Evolutionary conservation across 2,113 vertebrate species (phyloP).

Genomic region (Amphiprion percula): DNA sequence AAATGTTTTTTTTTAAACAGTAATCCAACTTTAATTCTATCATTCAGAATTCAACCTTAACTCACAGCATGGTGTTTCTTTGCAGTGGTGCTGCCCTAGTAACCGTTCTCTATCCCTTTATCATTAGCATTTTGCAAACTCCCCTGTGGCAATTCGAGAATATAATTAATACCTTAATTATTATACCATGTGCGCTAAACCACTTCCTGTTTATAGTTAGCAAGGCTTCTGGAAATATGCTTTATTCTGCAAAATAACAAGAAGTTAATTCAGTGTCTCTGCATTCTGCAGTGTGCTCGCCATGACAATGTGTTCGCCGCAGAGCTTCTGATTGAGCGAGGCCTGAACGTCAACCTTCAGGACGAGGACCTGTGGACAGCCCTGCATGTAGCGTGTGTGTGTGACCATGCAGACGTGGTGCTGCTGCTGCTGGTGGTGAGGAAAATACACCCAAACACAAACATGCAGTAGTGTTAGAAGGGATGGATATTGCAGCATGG

Average conservation of each 20-base stretch:
- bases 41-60: not conserved
- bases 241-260: not conserved
- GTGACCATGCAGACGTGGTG: conserved; percentile 91
- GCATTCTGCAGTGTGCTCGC: conserved; percentile 89
- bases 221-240: not conserved
- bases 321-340: conserved; percentile 93
- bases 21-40: too few species aligned
- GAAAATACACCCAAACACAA: conserved; percentile 1
- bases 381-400: conserved; percentile 93
- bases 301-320: conserved; percentile 94
- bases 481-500: not conserved
- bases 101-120: not conserved
- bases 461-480: not conserved
- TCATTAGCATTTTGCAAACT: conserved; percentile 7
- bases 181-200: not conserved
- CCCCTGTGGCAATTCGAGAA: not conserved
- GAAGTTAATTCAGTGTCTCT: conserved; percentile 4
- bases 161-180: conserved; percentile 6
- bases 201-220: conserved; percentile 1
- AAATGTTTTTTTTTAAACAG: not conserved
- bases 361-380: conserved; percentile 97
- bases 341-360: conserved; percentile 92
- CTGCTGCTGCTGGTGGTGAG: conserved; percentile 92
- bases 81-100: not conserved
- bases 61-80: not conserved